Percentiles rank a stretch among this genome's conserved stretches.
phyloP scores from a whole-genome alignment of 2,113 vertebrate species.

The Acinonyx jubatus region DNA sequence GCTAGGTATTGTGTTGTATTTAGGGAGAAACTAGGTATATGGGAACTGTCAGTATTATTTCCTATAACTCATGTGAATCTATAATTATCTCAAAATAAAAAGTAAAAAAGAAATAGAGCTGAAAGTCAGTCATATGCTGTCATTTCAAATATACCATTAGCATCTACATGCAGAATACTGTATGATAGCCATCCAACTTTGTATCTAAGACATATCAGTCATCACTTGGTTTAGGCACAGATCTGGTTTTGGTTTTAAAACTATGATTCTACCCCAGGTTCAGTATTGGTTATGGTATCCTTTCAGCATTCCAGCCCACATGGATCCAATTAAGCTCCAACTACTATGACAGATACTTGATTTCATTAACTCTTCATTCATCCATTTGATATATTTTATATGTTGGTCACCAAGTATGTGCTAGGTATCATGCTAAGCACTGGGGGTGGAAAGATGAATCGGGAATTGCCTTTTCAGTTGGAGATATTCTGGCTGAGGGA shows the following conservation, averaged over 20 bases:
- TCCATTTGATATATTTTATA: background rate
- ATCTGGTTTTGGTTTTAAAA: constrained; percentile 1
- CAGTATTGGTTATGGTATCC: background rate
- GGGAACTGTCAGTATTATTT: background rate
- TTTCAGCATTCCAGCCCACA: background rate
- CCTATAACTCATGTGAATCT: background rate
- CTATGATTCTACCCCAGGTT: background rate
- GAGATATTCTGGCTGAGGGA: background rate
- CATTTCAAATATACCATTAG: constrained; percentile 34
- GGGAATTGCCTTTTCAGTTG: background rate
- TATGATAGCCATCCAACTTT: background rate
- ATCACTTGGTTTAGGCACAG: constrained; percentile 12
- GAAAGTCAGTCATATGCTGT: background rate
- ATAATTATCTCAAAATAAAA: background rate
- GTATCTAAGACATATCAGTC: constrained; percentile 21
- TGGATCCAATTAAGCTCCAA: background rate
- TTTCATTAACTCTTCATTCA: background rate
- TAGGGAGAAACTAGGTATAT: background rate
- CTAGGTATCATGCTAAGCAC: background rate
- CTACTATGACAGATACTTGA: background rate
- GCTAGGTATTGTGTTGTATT: background rate
- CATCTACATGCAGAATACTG: background rate
- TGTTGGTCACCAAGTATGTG: background rate
- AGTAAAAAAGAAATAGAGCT: background rate
- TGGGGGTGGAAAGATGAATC: background rate